Conservation (phyloP, 2,797 vertebrate genomes). For the Sarcoramphus papa region DNA sequence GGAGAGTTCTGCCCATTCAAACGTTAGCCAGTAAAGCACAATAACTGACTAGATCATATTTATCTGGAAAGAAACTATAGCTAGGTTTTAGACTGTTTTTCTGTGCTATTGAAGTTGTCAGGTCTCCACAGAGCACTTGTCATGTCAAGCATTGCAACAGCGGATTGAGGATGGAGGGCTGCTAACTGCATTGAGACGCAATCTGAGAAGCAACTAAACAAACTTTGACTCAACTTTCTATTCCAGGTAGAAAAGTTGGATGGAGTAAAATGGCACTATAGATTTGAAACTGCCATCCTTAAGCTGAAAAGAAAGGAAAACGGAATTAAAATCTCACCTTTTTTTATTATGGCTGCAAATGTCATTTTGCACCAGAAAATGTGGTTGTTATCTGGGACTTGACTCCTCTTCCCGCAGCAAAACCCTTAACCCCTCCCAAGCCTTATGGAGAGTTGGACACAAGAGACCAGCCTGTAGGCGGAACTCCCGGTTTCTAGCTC, state of each 20-base stretch:
- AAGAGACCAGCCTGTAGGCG: not conserved
- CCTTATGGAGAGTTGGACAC: not conserved
- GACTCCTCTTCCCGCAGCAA: not conserved
- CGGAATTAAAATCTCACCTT: not conserved
- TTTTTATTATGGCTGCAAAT: not conserved
- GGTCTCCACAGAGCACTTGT: not conserved
- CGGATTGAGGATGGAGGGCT: not conserved
- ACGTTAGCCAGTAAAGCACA: not conserved
- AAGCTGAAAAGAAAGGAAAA: not conserved
- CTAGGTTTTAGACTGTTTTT: not conserved
- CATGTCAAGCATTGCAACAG: not conserved
- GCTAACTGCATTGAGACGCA: not conserved
- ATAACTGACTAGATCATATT: not conserved
- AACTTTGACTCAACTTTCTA: not conserved
- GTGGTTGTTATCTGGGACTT: not conserved
- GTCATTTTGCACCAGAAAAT: not conserved
- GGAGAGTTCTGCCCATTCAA: not conserved
- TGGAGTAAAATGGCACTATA: not conserved
- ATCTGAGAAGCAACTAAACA: not conserved
- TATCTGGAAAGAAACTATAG: not conserved
- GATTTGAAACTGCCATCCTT: not conserved
- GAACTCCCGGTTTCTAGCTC: not conserved
- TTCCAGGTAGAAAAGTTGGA: not conserved
- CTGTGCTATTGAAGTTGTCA: not conserved
- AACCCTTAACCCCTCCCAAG: not conserved